A percentile compares a stretch with the other conserved stretches of the same genome.
Evolutionary conservation across 2,113 vertebrate genomes (phyloP).

Genomic region (Argyrosomus japonicus): DNA sequence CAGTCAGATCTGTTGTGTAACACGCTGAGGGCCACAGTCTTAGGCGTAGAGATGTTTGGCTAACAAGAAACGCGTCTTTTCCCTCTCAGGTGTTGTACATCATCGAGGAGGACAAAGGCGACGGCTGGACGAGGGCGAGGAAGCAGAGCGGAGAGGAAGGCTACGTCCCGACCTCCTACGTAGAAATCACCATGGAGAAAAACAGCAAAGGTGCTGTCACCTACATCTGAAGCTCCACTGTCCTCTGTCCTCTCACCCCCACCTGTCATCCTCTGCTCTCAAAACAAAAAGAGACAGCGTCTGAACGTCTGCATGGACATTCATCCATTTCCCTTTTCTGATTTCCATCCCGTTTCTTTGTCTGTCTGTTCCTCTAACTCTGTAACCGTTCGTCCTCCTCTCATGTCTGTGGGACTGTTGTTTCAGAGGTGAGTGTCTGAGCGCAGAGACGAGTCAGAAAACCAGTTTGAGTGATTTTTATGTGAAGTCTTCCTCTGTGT

Average conservation of each 20-base stretch:
- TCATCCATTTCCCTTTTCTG: constrained; percentile 4
- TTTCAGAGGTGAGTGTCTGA: constrained; percentile 82
- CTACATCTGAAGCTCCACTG: constrained; percentile 91
- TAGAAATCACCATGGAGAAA: constrained; percentile 98
- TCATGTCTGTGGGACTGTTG: constrained; percentile 33
- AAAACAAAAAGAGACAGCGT: constrained; percentile 19
- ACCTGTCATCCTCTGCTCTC: constrained; percentile 16
- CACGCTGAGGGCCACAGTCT: too few species aligned
- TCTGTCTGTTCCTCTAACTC: constrained; percentile 50
- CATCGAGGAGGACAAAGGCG: constrained; percentile 98
- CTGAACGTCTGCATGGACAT: constrained; percentile 63
- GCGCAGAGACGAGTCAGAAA: constrained; percentile 57
- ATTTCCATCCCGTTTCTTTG: constrained; percentile 30
- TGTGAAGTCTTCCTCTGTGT: neutral
- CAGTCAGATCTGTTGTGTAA: too few species aligned
- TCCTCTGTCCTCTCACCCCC: constrained; percentile 33
- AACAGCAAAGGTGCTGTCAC: constrained; percentile 99
- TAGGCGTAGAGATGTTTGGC: too few species aligned
- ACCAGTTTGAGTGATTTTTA: constrained; percentile 38
- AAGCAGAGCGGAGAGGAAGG: constrained; percentile 97
- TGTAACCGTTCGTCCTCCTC: constrained; percentile 10
- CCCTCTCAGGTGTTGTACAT: constrained; percentile 88
- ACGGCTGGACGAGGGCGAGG: constrained; percentile 97
- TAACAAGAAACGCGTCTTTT: too few species aligned
- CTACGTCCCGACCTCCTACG: constrained; percentile 98